phyloP scores from a whole-genome alignment of 1,140 invertebrate genomes.

The Hylaeus volcanicus region DNA sequence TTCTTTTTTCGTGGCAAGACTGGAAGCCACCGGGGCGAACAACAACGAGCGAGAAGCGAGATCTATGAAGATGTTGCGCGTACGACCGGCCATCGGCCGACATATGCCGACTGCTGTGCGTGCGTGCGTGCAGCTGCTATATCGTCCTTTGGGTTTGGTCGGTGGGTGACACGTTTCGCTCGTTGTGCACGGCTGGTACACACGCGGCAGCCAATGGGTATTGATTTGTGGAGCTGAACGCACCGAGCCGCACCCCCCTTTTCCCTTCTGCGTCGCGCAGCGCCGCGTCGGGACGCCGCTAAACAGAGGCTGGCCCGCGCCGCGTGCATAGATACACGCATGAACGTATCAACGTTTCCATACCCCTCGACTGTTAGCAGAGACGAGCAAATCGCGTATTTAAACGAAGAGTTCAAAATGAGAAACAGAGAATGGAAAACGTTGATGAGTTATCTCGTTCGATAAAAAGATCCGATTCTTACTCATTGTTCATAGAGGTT shows the following conservation, averaged over 20 bases:
- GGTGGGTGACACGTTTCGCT: constrained; percentile 78
- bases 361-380: too few relatives aligned
- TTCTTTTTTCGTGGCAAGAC: too few relatives aligned
- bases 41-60: not conserved
- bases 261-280: not conserved
- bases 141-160: constrained; percentile 71
- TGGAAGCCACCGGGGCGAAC: too few relatives aligned
- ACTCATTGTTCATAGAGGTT: too few relatives aligned
- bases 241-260: constrained; percentile 45
- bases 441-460: too few relatives aligned
- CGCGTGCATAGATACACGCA: constrained; percentile 30
- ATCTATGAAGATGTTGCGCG: constrained; percentile 35
- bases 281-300: constrained; percentile 18
- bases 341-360: too few relatives aligned
- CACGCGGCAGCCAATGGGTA: constrained; percentile 67
- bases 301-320: constrained; percentile 24
- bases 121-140: constrained; percentile 67
- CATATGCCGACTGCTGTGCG: constrained; percentile 59
- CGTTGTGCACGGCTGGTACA: constrained; percentile 63
- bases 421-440: too few relatives aligned
- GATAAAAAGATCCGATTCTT: too few relatives aligned
- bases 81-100: constrained; percentile 45
- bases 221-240: constrained; percentile 78
- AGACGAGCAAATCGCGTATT: too few relatives aligned
- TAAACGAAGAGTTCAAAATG: too few relatives aligned